Conservation (phyloP, 2,797 vertebrate species). For the Cossypha niveicapilla region DNA sequence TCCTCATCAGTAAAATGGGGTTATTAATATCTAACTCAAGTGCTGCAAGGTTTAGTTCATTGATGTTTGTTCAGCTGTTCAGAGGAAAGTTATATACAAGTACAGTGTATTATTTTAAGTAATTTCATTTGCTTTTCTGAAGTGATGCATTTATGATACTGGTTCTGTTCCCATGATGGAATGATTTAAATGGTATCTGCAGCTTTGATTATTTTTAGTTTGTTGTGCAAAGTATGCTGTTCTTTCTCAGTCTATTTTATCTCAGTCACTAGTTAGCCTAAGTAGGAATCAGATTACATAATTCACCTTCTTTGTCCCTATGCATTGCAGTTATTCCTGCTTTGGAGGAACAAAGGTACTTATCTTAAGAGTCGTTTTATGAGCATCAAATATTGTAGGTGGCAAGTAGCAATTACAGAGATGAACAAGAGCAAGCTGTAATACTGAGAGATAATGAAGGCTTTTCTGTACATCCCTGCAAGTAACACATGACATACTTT, state of each 20-base stretch:
- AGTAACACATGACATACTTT: neutral
- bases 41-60: constrained; percentile 11
- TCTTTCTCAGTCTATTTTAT: constrained; percentile 17
- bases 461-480: neutral
- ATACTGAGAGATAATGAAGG: neutral
- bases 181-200: constrained; percentile 8
- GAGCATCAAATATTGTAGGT: neutral
- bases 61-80: constrained; percentile 59
- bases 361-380: neutral
- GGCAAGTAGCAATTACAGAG: neutral
- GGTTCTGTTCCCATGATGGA: constrained; percentile 50
- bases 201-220: constrained; percentile 46
- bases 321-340: neutral
- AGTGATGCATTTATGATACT: constrained; percentile 17
- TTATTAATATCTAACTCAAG: constrained; percentile 58
- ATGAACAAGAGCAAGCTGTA: neutral
- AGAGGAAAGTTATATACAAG: neutral
- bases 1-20: neutral
- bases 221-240: constrained; percentile 16
- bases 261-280: neutral
- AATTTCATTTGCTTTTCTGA: constrained; percentile 42
- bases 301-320: neutral
- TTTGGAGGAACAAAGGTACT: constrained; percentile 1
- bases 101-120: constrained; percentile 32
- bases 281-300: constrained; percentile 1